Evolutionary conservation across 1,140 invertebrate species (phyloP).

Genomic region (Drosophila miranda): DNA sequence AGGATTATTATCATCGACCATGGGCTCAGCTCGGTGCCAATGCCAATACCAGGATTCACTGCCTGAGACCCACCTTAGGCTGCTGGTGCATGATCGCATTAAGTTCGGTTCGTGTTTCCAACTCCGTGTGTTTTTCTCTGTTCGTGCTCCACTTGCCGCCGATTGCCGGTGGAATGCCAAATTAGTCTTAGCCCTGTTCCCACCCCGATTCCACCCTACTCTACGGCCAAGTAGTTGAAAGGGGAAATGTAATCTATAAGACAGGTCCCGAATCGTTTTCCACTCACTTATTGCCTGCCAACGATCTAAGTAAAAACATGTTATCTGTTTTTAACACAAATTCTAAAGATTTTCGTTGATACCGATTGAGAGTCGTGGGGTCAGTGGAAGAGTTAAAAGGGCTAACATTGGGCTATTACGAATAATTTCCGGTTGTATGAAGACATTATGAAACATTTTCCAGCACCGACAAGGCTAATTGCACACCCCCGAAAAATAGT

Average conservation of each 20-base stretch:
- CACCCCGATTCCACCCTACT: background rate
- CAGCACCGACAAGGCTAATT: no score
- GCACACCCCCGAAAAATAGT: no score
- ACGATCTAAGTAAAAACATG: no score
- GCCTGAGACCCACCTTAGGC: constrained; percentile 23
- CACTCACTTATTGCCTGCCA: no score
- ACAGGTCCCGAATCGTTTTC: background rate
- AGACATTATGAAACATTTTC: no score
- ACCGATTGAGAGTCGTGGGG: no score
- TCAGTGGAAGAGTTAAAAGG: no score
- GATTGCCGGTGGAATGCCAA: constrained; percentile 68
- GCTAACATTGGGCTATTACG: no score
- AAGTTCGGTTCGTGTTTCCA: constrained; percentile 50
- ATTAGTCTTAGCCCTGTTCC: constrained; percentile 52
- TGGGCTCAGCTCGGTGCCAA: constrained; percentile 4
- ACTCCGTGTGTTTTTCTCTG: constrained; percentile 29
- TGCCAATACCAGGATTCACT: constrained; percentile 15
- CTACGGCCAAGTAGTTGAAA: constrained; percentile 3
- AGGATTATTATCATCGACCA: constrained; percentile 52
- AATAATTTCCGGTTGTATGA: no score
- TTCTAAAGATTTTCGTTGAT: no score
- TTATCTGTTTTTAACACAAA: no score
- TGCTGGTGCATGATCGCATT: constrained; percentile 63
- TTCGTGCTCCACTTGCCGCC: constrained; percentile 68
- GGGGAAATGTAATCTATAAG: constrained; percentile 11